A percentile compares a stretch with the other conserved stretches of the same genome.
Conservation (phyloP, 1,140 invertebrate species). For the Drosophila chauvacae region DNA sequence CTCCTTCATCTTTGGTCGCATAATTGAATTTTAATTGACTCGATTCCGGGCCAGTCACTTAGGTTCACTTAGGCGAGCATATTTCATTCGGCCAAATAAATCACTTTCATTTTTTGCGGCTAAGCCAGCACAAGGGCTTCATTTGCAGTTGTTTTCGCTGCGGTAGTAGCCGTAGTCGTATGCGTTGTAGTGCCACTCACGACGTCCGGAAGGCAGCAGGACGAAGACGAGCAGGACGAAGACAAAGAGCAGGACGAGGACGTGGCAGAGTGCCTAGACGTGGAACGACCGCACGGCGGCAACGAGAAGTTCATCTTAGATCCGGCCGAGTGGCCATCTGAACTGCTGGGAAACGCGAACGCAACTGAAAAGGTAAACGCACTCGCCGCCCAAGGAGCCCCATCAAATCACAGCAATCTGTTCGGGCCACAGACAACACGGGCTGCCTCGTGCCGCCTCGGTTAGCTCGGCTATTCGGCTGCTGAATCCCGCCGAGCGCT, state of each 20-base stretch:
- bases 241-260: slow-evolving; percentile 40
- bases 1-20: slow-evolving; percentile 73
- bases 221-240: slow-evolving; percentile 43
- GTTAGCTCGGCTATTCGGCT: slow-evolving; percentile 9
- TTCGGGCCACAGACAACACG: slow-evolving; percentile 70
- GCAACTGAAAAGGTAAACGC: slow-evolving; percentile 84
- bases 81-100: slow-evolving; percentile 76
- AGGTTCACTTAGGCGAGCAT: slow-evolving; percentile 58
- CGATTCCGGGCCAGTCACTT: slow-evolving; percentile 35
- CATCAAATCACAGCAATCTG: slow-evolving; percentile 75
- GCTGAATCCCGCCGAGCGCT: slow-evolving; percentile 41
- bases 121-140: slow-evolving; percentile 69
- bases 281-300: slow-evolving; percentile 42
- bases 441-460: slow-evolving; percentile 36
- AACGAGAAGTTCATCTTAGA: slow-evolving; percentile 31
- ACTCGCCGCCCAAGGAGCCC: slow-evolving; percentile 63
- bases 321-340: slow-evolving; percentile 70
- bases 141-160: slow-evolving; percentile 59
- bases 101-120: slow-evolving; percentile 75
- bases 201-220: slow-evolving; percentile 32
- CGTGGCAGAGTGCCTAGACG: slow-evolving; percentile 24
- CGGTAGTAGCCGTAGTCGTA: slow-evolving; percentile 7
- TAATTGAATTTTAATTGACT: slow-evolving; percentile 82
- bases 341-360: slow-evolving; percentile 80
- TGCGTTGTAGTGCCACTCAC: slow-evolving; percentile 41